A percentile compares a stretch with the other conserved stretches of the same genome.
phyloP scores from a whole-genome alignment of 2,888 invertebrate species.

The Patella caerulea region DNA sequence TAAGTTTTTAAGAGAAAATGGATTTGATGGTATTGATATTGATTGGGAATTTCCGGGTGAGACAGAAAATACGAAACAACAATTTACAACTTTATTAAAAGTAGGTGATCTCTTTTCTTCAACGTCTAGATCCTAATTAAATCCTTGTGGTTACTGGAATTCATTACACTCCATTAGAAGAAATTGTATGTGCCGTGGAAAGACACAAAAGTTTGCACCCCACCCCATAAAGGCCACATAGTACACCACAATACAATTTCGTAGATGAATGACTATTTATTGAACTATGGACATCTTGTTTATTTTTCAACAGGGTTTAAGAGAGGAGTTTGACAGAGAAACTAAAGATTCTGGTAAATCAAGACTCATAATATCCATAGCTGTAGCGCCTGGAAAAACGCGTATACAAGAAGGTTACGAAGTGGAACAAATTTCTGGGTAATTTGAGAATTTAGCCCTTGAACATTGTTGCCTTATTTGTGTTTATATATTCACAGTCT shows the following conservation, averaged over 20 bases:
- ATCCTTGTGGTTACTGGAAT: too few relatives aligned
- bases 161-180: too few relatives aligned
- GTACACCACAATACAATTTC: too few relatives aligned
- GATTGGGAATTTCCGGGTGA: constrained; percentile 22
- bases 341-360: constrained; percentile 4
- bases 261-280: too few relatives aligned
- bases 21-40: constrained; percentile 23
- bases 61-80: constrained; percentile 7
- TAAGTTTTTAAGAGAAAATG: constrained; percentile 18
- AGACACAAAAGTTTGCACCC: too few relatives aligned
- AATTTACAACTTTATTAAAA: constrained; percentile 1
- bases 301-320: constrained; percentile 2
- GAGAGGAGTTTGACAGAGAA: constrained; percentile 17
- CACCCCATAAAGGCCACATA: too few relatives aligned
- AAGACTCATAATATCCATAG: constrained; percentile 18
- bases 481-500: too few relatives aligned
- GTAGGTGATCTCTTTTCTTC: neutral
- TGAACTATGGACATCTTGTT: too few relatives aligned
- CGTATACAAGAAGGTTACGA: constrained; percentile 15
- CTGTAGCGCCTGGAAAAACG: constrained; percentile 13
- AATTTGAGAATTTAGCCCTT: neutral
- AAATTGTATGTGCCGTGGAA: too few relatives aligned
- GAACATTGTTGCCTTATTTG: too few relatives aligned
- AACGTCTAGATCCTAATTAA: too few relatives aligned
- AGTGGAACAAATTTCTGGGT: constrained; percentile 8